A percentile compares a stretch with the other conserved stretches of the same genome.
Conservation (phyloP, 2,888 invertebrate species). For the Penaeus monodon region DNA sequence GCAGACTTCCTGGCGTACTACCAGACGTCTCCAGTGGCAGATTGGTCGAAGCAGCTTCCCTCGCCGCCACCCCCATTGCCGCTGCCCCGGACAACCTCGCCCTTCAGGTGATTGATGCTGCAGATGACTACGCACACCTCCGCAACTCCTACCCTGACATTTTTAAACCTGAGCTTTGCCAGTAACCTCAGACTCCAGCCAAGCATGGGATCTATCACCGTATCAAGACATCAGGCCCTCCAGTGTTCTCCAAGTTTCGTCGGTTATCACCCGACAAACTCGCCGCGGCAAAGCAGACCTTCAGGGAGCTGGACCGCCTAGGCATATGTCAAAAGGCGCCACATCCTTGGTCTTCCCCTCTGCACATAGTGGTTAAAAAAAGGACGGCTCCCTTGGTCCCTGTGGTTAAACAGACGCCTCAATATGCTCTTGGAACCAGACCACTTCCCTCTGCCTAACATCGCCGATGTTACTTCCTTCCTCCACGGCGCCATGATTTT, state of each 20-base stretch:
- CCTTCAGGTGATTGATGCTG: constrained; percentile 11
- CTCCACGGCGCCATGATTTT: neutral
- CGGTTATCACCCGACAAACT: constrained; percentile 19
- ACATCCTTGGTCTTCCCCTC: constrained; percentile 24
- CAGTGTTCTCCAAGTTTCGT: constrained; percentile 15
- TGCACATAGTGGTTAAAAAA: constrained; percentile 28
- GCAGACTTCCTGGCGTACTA: no score
- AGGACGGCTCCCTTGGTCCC: no score
- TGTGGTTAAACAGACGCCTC: no score
- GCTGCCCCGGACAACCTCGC: no score
- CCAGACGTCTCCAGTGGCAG: no score
- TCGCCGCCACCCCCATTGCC: no score
- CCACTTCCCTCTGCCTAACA: no score
- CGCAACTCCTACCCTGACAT: constrained; percentile 17
- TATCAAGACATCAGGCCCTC: constrained; percentile 13
- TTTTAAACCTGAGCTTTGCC: constrained; percentile 16
- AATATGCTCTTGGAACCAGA: no score
- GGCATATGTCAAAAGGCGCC: constrained; percentile 26
- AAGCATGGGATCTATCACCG: constrained; percentile 18
- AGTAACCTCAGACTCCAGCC: constrained; percentile 1
- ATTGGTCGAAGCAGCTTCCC: no score
- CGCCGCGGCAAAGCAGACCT: constrained; percentile 5
- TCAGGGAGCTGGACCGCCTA: constrained; percentile 23
- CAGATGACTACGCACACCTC: constrained; percentile 20
- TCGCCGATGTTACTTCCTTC: constrained; percentile 6